Evolutionary conservation across 2,888 invertebrate species (phyloP), one percentile per base, ranked within the genome.

Genomic region (Parnassius smintheus): DNA sequence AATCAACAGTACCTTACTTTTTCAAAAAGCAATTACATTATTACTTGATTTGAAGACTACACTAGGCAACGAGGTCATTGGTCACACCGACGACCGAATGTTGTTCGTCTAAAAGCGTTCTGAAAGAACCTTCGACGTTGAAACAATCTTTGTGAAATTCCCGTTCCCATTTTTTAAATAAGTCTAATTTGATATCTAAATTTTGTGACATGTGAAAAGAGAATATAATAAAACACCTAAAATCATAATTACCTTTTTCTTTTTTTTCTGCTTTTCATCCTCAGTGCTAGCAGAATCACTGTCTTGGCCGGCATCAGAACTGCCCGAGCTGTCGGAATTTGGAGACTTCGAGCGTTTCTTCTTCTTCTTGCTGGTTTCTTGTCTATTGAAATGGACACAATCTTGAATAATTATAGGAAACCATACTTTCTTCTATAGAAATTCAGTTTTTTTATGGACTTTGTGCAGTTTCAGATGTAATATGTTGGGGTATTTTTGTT

Each of bases 301-400:
- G 68, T 84, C 85, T 64, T 86, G 90, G 62, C 81, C 85, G 1
- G 66, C 86, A 68, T 85, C 87, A 48, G 84, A 88, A 62, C 88
- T 91, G 70, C 82, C 92, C n/a, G 89, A 90, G 57, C 90, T 88
- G 42, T 91, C 93, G 8, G 87, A 83, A 70, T 92, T 92, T 8
- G 90, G 88, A 42, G 93, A 93, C 62, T 92, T 92, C 49, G 93
- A 92, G 56, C 93, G 92, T 75, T 93, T 94, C 85, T 93, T 93
- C 82, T 93, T 91, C 67, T 91, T 92, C 82, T 92, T 91, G 70
- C 82, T 81, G 8, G 84, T 81, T 55, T 91, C 91, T 81, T 88
- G 88, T 71, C 90, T 89, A 75, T 49, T 64, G 62, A 67, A 66
- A 69, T 66, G 55, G 46, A 65, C 35, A 35, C 35, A 35, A 35